Base-by-base conservation (phyloP, 2,888 invertebrate genomes). In the Ctenicera cuprea region DNA sequence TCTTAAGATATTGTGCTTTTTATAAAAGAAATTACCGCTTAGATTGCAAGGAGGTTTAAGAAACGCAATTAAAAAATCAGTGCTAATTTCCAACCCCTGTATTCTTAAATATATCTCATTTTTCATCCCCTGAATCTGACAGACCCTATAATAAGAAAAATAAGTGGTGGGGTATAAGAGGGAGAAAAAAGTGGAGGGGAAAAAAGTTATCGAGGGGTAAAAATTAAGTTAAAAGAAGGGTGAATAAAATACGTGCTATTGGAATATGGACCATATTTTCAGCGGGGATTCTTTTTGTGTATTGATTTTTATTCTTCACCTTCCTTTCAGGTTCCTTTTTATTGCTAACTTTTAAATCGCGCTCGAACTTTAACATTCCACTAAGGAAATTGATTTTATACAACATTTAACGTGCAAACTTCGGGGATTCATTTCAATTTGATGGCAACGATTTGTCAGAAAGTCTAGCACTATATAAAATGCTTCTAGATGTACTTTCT, bases 81-180 rank as follows among this genome's bases (percentile, higher is more conserved):
- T 59, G 76, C 73, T 70, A 75, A 77, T 73, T 75, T 75, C 52
- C 57, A 71, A 67, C 73, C 70, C 67, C 72, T 67, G 73, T 61
- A 74, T 75, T 76, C 74, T 66, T 69, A 73, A 73, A 75, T 75
- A 75, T 73, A 73, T 71, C 73, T 75, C 77, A 77, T 77, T 77
- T 77, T 77, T 77, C 77, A 77, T 75, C 73, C 73, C 59, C 75
- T 77, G 77, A 69, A 75, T 75, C 77, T 75, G 77, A 77, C 77
- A 73, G 75, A 62, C 71, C 75, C 76, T 48, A 43, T 76, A 75
- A 75, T 75, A 77, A 75, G 77, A 77, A 77, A 77, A 77, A 77
- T 77, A 64, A 50, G 57, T 64, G 76, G 69, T 52, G 73, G 72
- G 70, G 70, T 41, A 43, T 43, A 37, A 37, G 64, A 66, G 74